Conservation (phyloP, 2,113 vertebrate species). For the Platichthys flesus region DNA sequence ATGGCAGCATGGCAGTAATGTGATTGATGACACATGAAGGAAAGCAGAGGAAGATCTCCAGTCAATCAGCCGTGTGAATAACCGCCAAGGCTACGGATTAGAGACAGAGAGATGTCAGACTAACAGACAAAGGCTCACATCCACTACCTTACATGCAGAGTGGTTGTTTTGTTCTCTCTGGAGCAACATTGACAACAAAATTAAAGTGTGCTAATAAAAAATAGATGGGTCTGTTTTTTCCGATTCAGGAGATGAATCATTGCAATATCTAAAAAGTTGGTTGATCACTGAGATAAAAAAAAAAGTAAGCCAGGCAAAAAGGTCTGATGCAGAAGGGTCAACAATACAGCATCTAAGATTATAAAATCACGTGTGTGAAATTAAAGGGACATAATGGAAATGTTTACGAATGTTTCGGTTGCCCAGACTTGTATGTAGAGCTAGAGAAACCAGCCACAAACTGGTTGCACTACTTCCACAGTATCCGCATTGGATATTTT, state of each 20-base stretch:
- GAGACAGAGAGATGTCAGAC: conserved; percentile 68
- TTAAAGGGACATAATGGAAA: conserved; percentile 10
- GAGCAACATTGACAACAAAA: conserved; percentile 69
- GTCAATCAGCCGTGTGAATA: conserved; percentile 73
- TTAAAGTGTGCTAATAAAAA: conserved; percentile 75
- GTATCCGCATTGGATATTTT: not conserved
- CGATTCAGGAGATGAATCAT: conserved; percentile 59
- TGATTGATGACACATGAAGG: conserved; percentile 77
- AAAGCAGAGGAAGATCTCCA: conserved; percentile 63
- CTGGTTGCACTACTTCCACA: too few relatives aligned
- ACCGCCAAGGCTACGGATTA: conserved; percentile 70
- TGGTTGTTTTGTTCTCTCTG: conserved; percentile 59
- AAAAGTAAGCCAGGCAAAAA: conserved; percentile 26
- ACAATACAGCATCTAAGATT: conserved; percentile 33
- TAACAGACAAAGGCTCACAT: conserved; percentile 67
- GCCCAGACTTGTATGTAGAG: not conserved
- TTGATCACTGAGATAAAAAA: conserved; percentile 23
- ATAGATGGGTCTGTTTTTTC: conserved; percentile 71
- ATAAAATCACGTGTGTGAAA: conserved; percentile 17
- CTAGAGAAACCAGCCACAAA: not conserved
- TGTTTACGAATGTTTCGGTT: not conserved
- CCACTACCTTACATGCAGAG: conserved; percentile 60
- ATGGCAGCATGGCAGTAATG: conserved; percentile 54
- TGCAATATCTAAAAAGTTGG: conserved; percentile 39
- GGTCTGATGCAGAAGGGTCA: conserved; percentile 33